Conservation (phyloP, 2,797 vertebrate genomes). For the Nothura maculosa region DNA sequence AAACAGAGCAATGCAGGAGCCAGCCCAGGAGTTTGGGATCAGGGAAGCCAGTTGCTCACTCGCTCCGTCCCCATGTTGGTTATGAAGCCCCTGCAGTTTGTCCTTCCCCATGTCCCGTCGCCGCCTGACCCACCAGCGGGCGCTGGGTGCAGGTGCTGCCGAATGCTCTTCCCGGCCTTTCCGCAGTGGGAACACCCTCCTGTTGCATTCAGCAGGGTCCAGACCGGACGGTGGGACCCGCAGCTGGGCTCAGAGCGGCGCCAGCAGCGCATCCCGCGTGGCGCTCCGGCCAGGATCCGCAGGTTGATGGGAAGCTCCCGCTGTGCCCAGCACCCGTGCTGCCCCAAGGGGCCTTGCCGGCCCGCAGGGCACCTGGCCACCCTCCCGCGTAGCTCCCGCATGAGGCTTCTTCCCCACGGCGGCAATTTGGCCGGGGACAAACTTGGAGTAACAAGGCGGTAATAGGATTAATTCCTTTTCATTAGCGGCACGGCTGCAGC, state of each 20-base stretch:
- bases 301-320: too few relatives aligned
- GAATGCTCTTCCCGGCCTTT: not conserved
- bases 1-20: conserved; percentile 21
- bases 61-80: not conserved
- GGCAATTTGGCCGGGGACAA: not conserved
- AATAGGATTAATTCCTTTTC: conserved; percentile 67
- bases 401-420: not conserved
- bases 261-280: not conserved
- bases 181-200: not conserved
- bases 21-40: not conserved
- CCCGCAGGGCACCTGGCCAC: not conserved
- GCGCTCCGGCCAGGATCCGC: too few relatives aligned
- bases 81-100: not conserved
- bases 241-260: not conserved
- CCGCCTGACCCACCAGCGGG: not conserved
- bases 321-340: not conserved
- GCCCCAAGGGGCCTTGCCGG: not conserved
- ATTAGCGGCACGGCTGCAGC: not conserved
- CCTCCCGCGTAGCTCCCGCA: too few relatives aligned
- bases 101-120: not conserved
- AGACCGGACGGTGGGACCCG: not conserved
- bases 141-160: not conserved
- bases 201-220: not conserved
- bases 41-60: not conserved
- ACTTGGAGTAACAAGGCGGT: conserved; percentile 56